Percentiles rank a stretch among this genome's conserved stretches.
phyloP scores from a whole-genome alignment of 2,113 vertebrate species.

The Galemys pyrenaicus region DNA sequence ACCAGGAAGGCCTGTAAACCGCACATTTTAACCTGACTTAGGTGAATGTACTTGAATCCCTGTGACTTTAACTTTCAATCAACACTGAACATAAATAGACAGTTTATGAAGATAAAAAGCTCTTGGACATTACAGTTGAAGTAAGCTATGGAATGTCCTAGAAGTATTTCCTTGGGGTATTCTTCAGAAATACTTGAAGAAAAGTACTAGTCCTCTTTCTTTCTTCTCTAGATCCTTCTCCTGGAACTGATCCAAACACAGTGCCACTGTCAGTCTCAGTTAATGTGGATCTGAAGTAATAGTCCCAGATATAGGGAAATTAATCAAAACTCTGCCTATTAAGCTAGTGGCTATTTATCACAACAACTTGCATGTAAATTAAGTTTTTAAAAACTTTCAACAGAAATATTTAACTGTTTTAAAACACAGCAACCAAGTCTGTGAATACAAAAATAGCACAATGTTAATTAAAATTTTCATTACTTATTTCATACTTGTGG shows the following conservation, averaged over 20 bases:
- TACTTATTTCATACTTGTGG: neutral
- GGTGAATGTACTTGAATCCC: neutral
- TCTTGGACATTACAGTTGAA: neutral
- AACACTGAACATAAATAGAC: neutral
- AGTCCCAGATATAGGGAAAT: neutral
- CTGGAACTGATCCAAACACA: neutral
- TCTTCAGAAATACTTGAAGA: neutral
- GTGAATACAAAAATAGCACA: neutral
- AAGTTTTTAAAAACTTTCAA: neutral
- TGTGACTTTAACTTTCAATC: neutral
- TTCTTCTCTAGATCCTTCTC: rapidly evolving
- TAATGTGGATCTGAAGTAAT: neutral
- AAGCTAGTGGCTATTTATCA: neutral
- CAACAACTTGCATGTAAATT: neutral
- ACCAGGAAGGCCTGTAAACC: no score
- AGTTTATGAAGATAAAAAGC: neutral
- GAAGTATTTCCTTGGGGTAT: neutral
- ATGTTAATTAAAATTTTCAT: slow-evolving; percentile 14
- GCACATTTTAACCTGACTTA: neutral
- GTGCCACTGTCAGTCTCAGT: neutral
- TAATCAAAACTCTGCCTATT: neutral
- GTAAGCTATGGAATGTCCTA: rapidly evolving
- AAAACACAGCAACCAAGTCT: neutral
- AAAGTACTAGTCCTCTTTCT: neutral
- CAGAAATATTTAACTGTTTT: neutral